Evolutionary conservation across 1,140 invertebrate genomes (phyloP), one percentile per base, ranked within the genome.

Genomic region (Venustaconcha ellipsiformis): DNA sequence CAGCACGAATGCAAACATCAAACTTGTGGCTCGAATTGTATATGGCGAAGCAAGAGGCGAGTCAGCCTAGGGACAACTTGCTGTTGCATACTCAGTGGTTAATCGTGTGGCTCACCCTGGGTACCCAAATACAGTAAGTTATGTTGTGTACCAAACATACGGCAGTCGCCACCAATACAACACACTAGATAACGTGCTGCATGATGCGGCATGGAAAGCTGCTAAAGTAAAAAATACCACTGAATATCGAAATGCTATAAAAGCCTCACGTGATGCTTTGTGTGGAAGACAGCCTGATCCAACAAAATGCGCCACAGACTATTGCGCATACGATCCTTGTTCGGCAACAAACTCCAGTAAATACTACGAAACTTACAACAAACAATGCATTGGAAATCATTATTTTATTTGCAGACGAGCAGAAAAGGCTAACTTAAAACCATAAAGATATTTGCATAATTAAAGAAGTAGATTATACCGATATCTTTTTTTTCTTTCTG

Each of bases 41-140:
- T 70, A 58, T 30, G 67, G 67, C 17, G 67, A 70, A 55, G 37
- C 67, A 17, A 14, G 48, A 30, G 67, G 67, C 20, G 67, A 70
- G 67, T 13, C 67, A n/a, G 26, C 26, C 67, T 11, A 13, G 37
- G 67, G 67, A 18, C 67, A 58, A 57, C 67, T 70, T n/a, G 67
- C 67, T n/a, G 67, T 70, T 1, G 67, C 67, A n/a, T 70, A 70
- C 67, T 23, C n/a, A 1, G 57, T 70, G 48, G 56, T 70, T n/a
- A 70, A 70, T 57, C 26, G 56, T 1, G 67, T 70, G 26, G 55
- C n/a, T n/a, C 67, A 70, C 30, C 8, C 26, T 37, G 67, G 48
- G 17, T 70, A 70, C 20, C 67, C 67, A 6, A 70, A 57, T 57
- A 57, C 67, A 6, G 48, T 70, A 20, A 70, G n/a, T 12, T 18